Conservation (phyloP, 2,113 vertebrate species). For the Alouatta palliata region DNA sequence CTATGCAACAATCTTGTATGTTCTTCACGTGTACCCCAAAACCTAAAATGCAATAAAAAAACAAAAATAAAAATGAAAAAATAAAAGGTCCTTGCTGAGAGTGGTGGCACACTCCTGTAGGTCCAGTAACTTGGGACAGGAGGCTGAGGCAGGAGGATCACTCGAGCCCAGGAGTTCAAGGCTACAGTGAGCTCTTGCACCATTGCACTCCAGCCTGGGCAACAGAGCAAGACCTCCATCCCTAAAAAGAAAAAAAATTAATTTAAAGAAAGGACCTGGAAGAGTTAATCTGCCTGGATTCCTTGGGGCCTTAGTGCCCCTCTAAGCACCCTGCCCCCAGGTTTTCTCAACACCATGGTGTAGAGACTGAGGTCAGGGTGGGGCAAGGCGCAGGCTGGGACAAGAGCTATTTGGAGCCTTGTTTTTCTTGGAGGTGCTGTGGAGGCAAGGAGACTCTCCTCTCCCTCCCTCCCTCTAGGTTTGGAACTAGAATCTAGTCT, state of each 20-base stretch:
- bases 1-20: too few species aligned
- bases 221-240: too few species aligned
- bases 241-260: too few species aligned
- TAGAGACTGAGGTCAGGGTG: background rate
- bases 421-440: conserved; percentile 36
- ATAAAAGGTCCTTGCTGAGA: background rate
- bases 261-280: background rate
- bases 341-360: background rate
- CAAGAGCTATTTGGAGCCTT: background rate
- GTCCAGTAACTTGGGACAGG: too few species aligned
- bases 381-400: background rate
- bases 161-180: too few species aligned
- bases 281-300: background rate
- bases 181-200: too few species aligned
- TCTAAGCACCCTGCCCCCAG: too few species aligned
- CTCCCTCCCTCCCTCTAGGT: background rate
- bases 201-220: too few species aligned
- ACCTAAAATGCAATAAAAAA: too few species aligned
- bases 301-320: background rate
- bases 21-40: too few species aligned
- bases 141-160: too few species aligned
- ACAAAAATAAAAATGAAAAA: background rate
- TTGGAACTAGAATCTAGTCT: background rate
- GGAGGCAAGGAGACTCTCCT: background rate
- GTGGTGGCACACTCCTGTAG: too few species aligned